Conservation (phyloP, 2,797 vertebrate species). For the Hypotaenidia okinawae region DNA sequence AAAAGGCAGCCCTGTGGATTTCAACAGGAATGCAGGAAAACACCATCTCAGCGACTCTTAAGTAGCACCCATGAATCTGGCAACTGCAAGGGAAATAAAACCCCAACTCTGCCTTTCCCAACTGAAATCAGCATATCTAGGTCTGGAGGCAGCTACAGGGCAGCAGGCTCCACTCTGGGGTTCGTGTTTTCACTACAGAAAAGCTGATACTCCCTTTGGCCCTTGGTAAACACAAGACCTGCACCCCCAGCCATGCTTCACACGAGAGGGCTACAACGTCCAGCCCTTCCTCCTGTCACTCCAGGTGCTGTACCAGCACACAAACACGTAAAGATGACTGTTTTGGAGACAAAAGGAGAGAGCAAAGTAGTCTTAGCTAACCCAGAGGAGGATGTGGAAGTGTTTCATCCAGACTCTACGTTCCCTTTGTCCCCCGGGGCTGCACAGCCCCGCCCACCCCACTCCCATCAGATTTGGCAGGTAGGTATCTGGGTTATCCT, state of each 20-base stretch:
- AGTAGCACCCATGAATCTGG: not conserved
- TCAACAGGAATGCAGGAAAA: not conserved
- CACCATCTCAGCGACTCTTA: not conserved
- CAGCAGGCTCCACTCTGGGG: not conserved
- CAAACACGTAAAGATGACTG: rapidly evolving
- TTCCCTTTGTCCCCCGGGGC: not conserved
- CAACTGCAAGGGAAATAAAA: not conserved
- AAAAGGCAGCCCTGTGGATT: not conserved
- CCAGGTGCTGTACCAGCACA: not conserved
- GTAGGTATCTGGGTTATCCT: not conserved
- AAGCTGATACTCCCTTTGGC: not conserved
- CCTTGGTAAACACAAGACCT: not conserved
- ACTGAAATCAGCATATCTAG: not conserved
- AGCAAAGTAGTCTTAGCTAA: not conserved
- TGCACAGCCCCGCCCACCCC: not conserved
- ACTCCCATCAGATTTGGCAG: not conserved
- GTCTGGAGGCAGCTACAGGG: not conserved
- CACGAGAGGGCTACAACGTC: not conserved
- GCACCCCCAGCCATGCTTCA: not conserved
- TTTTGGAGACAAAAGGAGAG: not conserved
- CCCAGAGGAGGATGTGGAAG: not conserved
- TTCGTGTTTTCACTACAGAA: not conserved
- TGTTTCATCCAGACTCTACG: not conserved
- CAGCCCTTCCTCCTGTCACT: not conserved
- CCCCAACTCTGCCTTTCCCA: not conserved